Base-by-base conservation (phyloP, 2,888 invertebrate species). In the Diplazon laetatorius region DNA sequence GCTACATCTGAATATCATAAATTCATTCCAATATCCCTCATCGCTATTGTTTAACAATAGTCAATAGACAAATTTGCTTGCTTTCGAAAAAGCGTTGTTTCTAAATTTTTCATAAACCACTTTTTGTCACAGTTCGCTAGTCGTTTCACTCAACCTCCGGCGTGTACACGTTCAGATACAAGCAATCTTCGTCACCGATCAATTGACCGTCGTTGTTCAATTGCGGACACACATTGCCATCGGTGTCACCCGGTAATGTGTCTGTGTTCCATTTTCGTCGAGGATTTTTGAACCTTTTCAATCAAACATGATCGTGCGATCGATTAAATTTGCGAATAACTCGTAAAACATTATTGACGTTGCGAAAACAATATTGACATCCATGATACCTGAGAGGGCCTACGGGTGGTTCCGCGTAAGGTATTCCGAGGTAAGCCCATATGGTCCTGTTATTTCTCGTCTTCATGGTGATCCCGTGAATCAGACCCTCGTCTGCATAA, bases 241-340 rank as follows among this genome's bases (percentile, higher is more conserved):
- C 74, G 8, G 35, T 50, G 8, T 75, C 10, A 14, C 82, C 82
- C 1, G n/a, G 0, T 1, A 76, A 0, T 1, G 75, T 37, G 2
- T 30, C 60, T 1, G 55, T 70, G 0, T 30, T 20, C 82, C 80
- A 80, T 1, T 66, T n/a, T 39, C 80, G 73, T n/a, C 57, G 37
- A 10, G 85, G 82, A 60, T 14, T 68, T n/a, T 10, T 42, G 48
- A 84, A 84, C 72, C 84, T 83, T 65, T 22, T n/a, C 14, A 35
- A 48, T 14, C 4, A 37, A 14, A 6, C 42, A 8, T n/a, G n/a
- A 5, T 20, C 55, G 16, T 6, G 44, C 14, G 2, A 44, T 44
- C 22, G 44, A 42, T 44, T 25, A 6, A 18, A 30, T 30, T 16
- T n/a, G n/a, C n/a, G n/a, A n/a, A n/a, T n/a, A n/a, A n/a, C n/a